Percentiles rank a stretch among this genome's conserved stretches.
Evolutionary conservation across 2,888 invertebrate genomes (phyloP).

Genomic region (Agonopterix arenella): DNA sequence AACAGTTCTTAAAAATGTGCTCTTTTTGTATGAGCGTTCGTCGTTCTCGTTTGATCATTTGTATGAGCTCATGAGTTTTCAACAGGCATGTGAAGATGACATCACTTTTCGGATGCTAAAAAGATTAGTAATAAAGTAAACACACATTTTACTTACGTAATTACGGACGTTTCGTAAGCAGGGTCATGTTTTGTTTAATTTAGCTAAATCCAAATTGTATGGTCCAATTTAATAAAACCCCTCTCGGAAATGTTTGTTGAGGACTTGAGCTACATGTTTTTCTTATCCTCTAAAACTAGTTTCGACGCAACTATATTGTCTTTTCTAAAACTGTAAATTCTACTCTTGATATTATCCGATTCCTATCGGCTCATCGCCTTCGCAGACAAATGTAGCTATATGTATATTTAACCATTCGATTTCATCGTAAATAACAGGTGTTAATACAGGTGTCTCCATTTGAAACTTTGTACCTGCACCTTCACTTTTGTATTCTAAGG

Average conservation of each 20-base stretch:
- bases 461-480: conserved; percentile 27
- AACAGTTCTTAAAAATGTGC: no score
- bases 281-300: no score
- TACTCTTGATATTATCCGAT: no score
- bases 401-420: neutral
- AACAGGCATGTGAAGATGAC: conserved; percentile 28
- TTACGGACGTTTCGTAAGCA: conserved; percentile 35
- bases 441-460: conserved; percentile 12
- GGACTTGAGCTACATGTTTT: no score
- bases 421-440: conserved; percentile 5
- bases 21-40: no score
- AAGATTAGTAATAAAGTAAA: conserved; percentile 67
- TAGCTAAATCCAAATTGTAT: no score
- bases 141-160: conserved; percentile 24
- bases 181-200: conserved; percentile 19
- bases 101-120: conserved; percentile 51
- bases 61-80: neutral
- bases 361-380: neutral
- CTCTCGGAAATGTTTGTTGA: no score
- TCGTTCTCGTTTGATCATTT: neutral
- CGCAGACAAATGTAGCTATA: neutral
- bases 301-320: no score
- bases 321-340: no score
- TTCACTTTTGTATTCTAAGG: conserved; percentile 38
- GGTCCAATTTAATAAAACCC: no score